Evolutionary conservation across 2,888 invertebrate species (phyloP), one percentile per base, ranked within the genome.

Genomic region (Pimpla rufipes): DNA sequence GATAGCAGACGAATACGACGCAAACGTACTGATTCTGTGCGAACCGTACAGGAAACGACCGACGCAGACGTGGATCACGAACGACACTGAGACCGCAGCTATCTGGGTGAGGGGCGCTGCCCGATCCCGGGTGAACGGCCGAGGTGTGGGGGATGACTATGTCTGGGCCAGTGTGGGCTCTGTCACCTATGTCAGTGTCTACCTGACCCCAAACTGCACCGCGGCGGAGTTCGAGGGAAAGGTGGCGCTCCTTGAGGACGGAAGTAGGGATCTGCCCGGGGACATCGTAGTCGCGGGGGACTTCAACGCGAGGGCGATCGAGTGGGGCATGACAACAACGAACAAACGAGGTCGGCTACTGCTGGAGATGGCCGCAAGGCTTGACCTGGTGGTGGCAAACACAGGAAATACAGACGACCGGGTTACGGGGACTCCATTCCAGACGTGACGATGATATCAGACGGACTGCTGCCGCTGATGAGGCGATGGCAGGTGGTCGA

Each of bases 291-390:
- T 83, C 11, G 83, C 81, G 11, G 83, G 83, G 7, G 87, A 86
- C 50, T 78, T 86, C 62, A 87, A 87, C 73, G 79, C 85, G 21
- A 85, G 77, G 47, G 85, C 86, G n/a, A 45, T 77, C 50, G 85
- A 87, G 73, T 88, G 85, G 87, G 81, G 84, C 18, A 86, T 86
- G 81, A 62, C 74, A 29, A 8, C 5, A 8, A 81, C 85, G 4
- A 81, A 87, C 77, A 84, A 16, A 50, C 81, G 87, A 40, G 85
- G 85, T 55, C 82, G 78, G 59, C 70, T 79, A 6, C 74, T 87
- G 7, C 62, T 86, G 67, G 87, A 87, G 55, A 85, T 88, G 84
- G 83, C 80, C 2, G 79, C 86, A 40, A 85, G 87, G 67, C 68
- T 75, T 8, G 80, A 83, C 21, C 82, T 88, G 16, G 62, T 68